A percentile compares a stretch with the other conserved stretches of the same genome.
Conservation (phyloP, 2,113 vertebrate genomes). For the Chlorodrepanis virens region DNA sequence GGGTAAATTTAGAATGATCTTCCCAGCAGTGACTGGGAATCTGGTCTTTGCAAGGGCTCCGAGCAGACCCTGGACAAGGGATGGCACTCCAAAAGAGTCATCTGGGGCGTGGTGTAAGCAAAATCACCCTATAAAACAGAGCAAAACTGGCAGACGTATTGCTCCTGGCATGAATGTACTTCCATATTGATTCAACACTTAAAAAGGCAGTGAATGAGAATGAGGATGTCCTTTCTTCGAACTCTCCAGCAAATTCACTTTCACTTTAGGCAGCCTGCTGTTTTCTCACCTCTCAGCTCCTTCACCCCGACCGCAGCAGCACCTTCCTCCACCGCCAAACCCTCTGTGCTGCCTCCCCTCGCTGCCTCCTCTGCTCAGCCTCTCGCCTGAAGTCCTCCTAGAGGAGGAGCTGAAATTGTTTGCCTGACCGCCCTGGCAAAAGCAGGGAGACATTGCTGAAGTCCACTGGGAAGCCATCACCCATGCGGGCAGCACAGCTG, state of each 20-base stretch:
- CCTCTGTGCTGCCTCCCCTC: background rate
- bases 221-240: background rate
- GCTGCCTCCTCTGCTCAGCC: background rate
- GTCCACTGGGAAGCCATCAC: background rate
- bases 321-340: background rate
- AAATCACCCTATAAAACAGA: background rate
- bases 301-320: background rate
- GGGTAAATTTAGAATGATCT: background rate
- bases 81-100: background rate
- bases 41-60: background rate
- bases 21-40: background rate
- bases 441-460: background rate
- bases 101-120: background rate
- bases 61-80: background rate
- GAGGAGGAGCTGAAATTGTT: background rate
- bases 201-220: background rate
- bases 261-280: background rate
- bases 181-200: constrained; percentile 28
- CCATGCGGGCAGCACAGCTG: background rate
- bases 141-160: constrained; percentile 4
- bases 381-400: background rate
- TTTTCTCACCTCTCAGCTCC: background rate
- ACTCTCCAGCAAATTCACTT: constrained; percentile 24
- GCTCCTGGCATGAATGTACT: background rate
- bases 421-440: background rate